Base-by-base conservation (phyloP, 2,888 invertebrate species). In the Marasmarcha lunaedactyla region DNA sequence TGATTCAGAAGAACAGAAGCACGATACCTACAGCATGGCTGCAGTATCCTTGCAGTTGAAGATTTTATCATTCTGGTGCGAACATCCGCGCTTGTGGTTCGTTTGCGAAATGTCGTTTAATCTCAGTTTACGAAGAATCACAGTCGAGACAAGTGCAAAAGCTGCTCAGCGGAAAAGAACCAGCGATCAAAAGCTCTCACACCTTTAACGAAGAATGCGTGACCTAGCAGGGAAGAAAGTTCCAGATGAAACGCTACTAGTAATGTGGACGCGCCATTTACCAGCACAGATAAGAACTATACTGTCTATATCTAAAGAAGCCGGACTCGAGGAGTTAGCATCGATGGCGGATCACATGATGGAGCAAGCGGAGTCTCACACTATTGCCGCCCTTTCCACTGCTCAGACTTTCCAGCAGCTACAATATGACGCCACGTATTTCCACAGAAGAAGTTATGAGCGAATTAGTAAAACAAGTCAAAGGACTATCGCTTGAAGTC, bases 181-280 rank as follows among this genome's bases (percentile, higher is more conserved):
- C 15, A 1, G 37, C 10, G 37, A 37, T 11, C 37, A 37, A 10
- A 15, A 33, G n/a, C 37, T 33, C 1, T n/a, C 15, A 15, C 37
- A 37, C 2, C 33, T 37, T 10, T 14, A 30, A 2, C 12, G 37
- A 33, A 7, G 15, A 15, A 37, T 37, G 37, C 13, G 33, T 15
- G 33, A 15, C n/a, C 33, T 37, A 3, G 33, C 14, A n/a, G 11
- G 15, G n/a, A 12, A 10, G 1, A 33, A 38, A 9, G 12, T 38
- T 13, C 34, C 38, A 1, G 38, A 38, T 12, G 33, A 6, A 34
- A 38, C 38, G 9, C 25, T 38, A 1, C 38, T 33, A 13, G 13
- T 33, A 11, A 33, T 20, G 14, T 38, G 38, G 38, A 25, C 20
- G 10, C 14, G 2, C 9, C 38, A 38, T 13, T 33, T 38, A 4